Base-by-base conservation (phyloP, 2,888 invertebrate genomes). In the Harpagoxenus sublaevis region DNA sequence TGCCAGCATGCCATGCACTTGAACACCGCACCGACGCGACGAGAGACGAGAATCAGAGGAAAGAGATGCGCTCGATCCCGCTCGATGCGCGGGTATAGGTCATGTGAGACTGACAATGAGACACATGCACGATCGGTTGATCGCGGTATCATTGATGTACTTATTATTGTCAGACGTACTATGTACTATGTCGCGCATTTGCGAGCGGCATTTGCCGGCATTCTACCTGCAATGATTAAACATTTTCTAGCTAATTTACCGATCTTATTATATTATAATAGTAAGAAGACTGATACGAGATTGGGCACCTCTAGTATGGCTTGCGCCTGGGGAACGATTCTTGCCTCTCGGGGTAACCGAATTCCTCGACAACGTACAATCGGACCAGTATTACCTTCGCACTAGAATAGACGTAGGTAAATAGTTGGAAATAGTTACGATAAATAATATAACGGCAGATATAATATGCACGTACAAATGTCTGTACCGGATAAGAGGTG, bases 221-320 rank as follows among this genome's bases (percentile, higher is more conserved):
- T 35, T 35, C 35, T 35, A 35, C 12, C 8, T 45, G 45, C 10
- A 28, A 35, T 6, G 6, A 6, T 6, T 5, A 35, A 35, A 35
- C 6, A 35, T 78, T 62, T 42, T 73, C 55, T 55, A 18, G 55
- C 55, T 55, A 18, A 68, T 28, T 31, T 66, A 15, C 3, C 45
- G 4, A 73, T 57, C 35, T 73, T 73, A 57, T 35, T 63, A 39
- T 31, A 6, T 35, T 35, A 4, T 35, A 23, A 5, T 18, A 94
- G 94, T 93, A 53, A 90, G 84, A 85, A 94, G 94, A 74, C 93
- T 97, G 85, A 96, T 96, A 65, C 95, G 94, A 84, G 95, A 96
- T 94, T 97, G 97, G 97, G 96, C 97, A 1, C 97, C 97, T 5
- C 90, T 97, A 68, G 96, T 97, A 39, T 97, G 97, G 96, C 94